phyloP scores from a whole-genome alignment of 2,113 vertebrate genomes.

The Pelobates fuscus region DNA sequence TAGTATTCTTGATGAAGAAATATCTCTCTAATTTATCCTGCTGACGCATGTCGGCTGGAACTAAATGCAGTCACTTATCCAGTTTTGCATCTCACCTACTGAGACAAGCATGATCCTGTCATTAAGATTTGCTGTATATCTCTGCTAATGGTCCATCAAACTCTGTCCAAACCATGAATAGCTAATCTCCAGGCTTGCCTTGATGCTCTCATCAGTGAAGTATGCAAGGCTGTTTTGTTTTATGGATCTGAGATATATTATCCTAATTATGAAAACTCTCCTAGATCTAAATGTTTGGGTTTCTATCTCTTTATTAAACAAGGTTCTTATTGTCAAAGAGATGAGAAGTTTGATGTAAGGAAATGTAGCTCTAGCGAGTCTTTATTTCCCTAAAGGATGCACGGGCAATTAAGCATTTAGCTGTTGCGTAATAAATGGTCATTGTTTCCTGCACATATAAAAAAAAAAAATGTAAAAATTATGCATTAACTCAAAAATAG shows the following conservation, averaged over 20 bases:
- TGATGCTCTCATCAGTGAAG: neutral
- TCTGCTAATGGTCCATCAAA: neutral
- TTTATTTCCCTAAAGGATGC: no score
- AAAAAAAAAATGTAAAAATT: no score
- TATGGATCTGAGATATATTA: neutral
- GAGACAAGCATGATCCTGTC: slow-evolving; percentile 1
- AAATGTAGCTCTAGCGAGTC: no score
- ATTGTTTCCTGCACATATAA: no score
- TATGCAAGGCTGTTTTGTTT: neutral
- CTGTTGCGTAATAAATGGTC: no score
- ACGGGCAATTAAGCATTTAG: no score
- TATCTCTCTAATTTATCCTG: no score
- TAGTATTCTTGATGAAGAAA: neutral
- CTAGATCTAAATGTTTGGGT: neutral
- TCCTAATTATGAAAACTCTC: neutral
- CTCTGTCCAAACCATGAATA: neutral
- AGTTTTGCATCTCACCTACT: neutral
- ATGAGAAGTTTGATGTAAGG: no score
- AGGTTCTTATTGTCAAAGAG: no score
- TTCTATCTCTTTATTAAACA: no score
- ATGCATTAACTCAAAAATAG: no score
- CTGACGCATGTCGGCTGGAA: no score
- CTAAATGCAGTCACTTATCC: neutral
- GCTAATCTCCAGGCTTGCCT: neutral
- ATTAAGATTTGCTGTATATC: neutral